phyloP scores from a whole-genome alignment of 2,113 vertebrate genomes.

The Galemys pyrenaicus region DNA sequence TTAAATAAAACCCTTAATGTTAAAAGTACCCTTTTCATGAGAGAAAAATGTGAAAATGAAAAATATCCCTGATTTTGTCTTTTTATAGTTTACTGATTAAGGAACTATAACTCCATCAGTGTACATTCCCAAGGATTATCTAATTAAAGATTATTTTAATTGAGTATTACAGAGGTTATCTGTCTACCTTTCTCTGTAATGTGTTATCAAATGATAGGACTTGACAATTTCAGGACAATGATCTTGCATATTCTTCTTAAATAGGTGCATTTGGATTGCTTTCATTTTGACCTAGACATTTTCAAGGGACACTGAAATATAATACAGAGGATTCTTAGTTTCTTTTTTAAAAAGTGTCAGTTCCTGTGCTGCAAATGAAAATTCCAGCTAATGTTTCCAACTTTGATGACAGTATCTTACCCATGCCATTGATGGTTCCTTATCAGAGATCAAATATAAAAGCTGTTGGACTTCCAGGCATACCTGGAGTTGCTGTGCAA shows the following conservation, averaged over 20 bases:
- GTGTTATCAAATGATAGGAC: not conserved
- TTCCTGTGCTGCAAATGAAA: not conserved
- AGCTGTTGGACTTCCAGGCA: not conserved
- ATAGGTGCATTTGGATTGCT: not conserved
- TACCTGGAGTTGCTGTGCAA: not conserved
- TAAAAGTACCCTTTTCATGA: not conserved
- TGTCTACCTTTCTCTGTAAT: conserved; percentile 3
- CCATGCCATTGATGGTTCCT: not conserved
- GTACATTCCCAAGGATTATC: not conserved
- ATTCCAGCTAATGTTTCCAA: not conserved
- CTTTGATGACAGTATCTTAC: not conserved
- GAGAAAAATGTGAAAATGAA: conserved; percentile 48
- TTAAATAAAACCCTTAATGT: conserved; percentile 15
- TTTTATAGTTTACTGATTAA: conserved; percentile 42
- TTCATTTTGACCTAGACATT: not conserved
- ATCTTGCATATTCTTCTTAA: not conserved
- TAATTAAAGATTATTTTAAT: conserved; percentile 29
- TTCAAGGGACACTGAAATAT: not conserved
- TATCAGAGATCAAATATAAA: not conserved
- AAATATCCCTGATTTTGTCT: not conserved
- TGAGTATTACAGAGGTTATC: not conserved
- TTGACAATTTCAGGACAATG: not conserved
- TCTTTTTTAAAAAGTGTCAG: not conserved
- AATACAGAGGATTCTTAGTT: not conserved
- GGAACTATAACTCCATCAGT: not conserved